Evolutionary conservation across 2,888 invertebrate species (phyloP).

Genomic region (Apoda limacodes): DNA sequence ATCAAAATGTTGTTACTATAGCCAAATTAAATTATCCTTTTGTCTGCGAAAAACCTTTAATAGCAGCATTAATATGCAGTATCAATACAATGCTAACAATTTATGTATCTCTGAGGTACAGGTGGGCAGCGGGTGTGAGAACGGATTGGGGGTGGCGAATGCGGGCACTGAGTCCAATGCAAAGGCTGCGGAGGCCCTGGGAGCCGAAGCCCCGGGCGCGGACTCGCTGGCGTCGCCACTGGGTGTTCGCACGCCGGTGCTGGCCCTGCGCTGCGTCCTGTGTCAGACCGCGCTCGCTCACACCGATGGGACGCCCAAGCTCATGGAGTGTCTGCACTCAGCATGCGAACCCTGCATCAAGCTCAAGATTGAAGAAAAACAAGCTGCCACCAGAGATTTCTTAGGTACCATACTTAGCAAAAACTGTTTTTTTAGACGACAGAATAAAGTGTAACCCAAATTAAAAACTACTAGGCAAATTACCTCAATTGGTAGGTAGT

Average conservation of each 20-base stretch:
- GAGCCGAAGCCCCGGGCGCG: slow-evolving; percentile 30
- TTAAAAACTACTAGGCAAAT: no score
- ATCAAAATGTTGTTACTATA: no score
- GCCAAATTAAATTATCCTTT: no score
- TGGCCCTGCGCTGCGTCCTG: slow-evolving; percentile 65
- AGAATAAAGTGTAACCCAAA: no score
- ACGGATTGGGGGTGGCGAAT: slow-evolving; percentile 2
- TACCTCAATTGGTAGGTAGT: no score
- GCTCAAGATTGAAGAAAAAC: slow-evolving; percentile 70
- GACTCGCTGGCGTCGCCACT: slow-evolving; percentile 53
- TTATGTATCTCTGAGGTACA: slow-evolving; percentile 19
- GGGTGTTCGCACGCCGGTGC: slow-evolving; percentile 29
- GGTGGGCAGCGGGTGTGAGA: slow-evolving; percentile 13
- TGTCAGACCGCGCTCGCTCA: slow-evolving; percentile 44
- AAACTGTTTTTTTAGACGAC: no score
- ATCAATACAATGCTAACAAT: background rate
- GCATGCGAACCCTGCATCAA: slow-evolving; percentile 82
- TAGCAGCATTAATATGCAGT: no score
- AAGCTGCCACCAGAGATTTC: slow-evolving; percentile 45
- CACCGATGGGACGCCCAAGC: slow-evolving; percentile 74
- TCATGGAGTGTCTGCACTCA: slow-evolving; percentile 90
- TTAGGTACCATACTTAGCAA: no score
- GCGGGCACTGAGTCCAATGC: slow-evolving; percentile 8
- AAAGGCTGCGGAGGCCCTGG: slow-evolving; percentile 15
- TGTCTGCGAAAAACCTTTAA: no score